Evolutionary conservation across 1,140 invertebrate genomes (phyloP), one percentile per base, ranked within the genome.

Genomic region (Trissolcus basalis): DNA sequence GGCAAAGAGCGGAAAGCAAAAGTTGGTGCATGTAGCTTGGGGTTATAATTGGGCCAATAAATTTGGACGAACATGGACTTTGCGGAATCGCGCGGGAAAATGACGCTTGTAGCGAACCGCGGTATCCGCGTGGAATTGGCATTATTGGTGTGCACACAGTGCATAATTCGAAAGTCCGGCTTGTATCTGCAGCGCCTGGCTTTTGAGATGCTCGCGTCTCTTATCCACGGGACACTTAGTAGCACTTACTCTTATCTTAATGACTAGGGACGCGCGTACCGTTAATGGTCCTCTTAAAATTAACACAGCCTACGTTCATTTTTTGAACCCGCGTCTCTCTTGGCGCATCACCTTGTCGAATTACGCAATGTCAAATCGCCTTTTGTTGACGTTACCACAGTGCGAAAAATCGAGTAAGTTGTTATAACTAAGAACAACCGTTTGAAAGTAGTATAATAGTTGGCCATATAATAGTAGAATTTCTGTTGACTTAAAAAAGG

Each of bases 161-260:
- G 63, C 67, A 74, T 79, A 79, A 79, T 58, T 79, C 53, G 61
- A 72, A 68, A 75, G 72, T 75, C 60, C 36, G 36, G 36, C 14
- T 78, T 32, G 49, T 32, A 49, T 71, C 55, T 65, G 63, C 68
- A 39, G 65, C 67, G 65, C 48, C n/a, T 70, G 51, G 36, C 56
- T 71, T 43, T 41, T 60, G 50, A 60, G 61, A 63, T 48, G 67
- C 58, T 61, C 72, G 64, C 71, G 70, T 83, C 70, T 76, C 83
- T 88, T 88, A 87, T 88, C 87, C 82, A 50, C 77, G 71, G 80
- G 86, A 89, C 86, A 87, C 86, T 89, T 88, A 89, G 87, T 88
- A 88, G 87, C 87, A 89, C 87, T 88, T 88, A 88, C 87, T 83
- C 82, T 86, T 88, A 88, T 88, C 87, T 88, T 88, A 88, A 88